Conservation (phyloP, 2,888 invertebrate species). For the Pinctada fucata region DNA sequence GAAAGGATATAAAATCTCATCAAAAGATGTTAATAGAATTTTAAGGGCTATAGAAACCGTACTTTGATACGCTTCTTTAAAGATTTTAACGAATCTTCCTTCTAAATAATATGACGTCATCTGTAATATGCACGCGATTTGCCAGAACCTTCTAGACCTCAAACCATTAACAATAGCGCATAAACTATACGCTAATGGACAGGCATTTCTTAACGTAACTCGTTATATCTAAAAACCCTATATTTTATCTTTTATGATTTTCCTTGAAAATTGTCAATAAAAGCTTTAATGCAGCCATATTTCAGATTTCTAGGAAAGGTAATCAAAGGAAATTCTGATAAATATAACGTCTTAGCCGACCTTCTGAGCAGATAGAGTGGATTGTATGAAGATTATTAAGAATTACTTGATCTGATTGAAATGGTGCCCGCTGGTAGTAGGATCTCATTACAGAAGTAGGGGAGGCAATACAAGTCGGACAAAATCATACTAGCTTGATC, state of each 20-base stretch:
- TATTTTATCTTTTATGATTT: neutral
- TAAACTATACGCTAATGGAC: constrained; percentile 1
- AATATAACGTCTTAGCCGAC: neutral
- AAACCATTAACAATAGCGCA: neutral
- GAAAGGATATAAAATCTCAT: too few relatives aligned
- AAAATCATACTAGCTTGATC: too few relatives aligned
- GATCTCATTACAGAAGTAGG: too few relatives aligned
- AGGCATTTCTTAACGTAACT: neutral
- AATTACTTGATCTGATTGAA: too few relatives aligned
- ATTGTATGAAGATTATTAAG: too few relatives aligned
- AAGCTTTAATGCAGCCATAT: neutral
- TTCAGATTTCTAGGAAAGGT: neutral
- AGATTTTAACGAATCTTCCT: neutral
- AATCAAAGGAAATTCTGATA: neutral
- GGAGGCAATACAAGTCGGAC: too few relatives aligned
- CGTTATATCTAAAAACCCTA: neutral
- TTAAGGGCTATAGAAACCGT: too few relatives aligned
- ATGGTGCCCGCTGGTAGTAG: too few relatives aligned
- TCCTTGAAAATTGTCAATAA: neutral
- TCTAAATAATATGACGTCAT: neutral
- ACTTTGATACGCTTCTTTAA: too few relatives aligned
- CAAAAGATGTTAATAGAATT: too few relatives aligned
- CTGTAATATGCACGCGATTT: neutral
- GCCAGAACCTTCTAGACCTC: neutral
- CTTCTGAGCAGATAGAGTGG: too few relatives aligned